Evolutionary conservation across 2,113 vertebrate species (phyloP).

Genomic region (Oncorhynchus mykiss): DNA sequence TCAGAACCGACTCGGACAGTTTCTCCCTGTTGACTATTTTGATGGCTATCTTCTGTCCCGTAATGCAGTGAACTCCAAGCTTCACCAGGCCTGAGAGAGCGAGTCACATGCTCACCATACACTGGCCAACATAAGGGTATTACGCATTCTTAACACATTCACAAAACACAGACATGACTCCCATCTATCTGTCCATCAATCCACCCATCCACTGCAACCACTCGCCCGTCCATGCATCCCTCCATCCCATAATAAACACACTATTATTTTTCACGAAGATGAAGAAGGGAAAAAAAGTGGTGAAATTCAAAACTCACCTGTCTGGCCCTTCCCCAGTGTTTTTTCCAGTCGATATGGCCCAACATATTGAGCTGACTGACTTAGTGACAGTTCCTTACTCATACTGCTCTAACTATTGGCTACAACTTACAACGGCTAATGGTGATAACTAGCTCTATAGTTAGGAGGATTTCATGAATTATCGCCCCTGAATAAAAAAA

Average conservation of each 20-base stretch:
- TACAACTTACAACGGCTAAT: conserved; percentile 43
- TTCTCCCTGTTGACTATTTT: conserved; percentile 96
- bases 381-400: conserved; percentile 78
- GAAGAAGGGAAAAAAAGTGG: not conserved
- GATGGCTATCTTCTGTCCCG: conserved; percentile 90
- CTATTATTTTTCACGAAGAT: not conserved
- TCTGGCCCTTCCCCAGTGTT: conserved; percentile 80
- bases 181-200: too few species aligned
- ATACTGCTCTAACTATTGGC: conserved; percentile 65
- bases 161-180: too few species aligned
- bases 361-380: conserved; percentile 80
- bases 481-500: not conserved
- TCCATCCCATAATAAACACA: not conserved
- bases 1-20: conserved; percentile 89
- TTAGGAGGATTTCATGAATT: not conserved
- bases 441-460: conserved; percentile 32
- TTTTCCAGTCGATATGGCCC: conserved; percentile 80
- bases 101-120: not conserved
- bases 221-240: too few species aligned
- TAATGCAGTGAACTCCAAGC: conserved; percentile 90
- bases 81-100: conserved; percentile 83
- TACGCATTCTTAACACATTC: too few species aligned
- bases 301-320: conserved; percentile 62
- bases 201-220: too few species aligned
- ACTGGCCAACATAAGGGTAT: too few species aligned